Evolutionary conservation across 1,140 invertebrate genomes (phyloP), one percentile per base, ranked within the genome.

Genomic region (Macrobrachium rosenbergii): DNA sequence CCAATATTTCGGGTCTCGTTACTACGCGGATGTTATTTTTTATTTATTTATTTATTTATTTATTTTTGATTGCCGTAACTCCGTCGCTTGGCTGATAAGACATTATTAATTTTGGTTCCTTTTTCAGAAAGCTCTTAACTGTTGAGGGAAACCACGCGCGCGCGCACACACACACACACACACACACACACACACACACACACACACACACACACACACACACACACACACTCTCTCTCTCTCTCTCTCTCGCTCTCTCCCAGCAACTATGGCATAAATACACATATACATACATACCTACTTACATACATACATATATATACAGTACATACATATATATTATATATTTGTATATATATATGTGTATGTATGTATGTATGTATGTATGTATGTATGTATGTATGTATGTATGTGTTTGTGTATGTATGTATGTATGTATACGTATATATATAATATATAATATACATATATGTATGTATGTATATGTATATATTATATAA

Each of bases 391-490:
- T 67, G 16, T 67, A 67, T 67, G 16, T 67, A 23, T n/a, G 16
- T 21, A 21, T 67, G 7, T 21, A 23, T 12, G 7, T 67, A 23
- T 67, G 7, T 67, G 7, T 67, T 3, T 67, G 0, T 67, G 7
- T 67, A 23, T 67, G 7, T 67, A 12, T 69, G 28, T 69, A n/a
- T 69, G n/a, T 0, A 69, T 2, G n/a, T 69, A 69, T 69, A 69
- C n/a, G 7, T 69, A 69, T n/a, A 21, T 69, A 67, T 69, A 16
- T 69, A 21, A 16, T 16, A 16, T 16, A 16, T 16, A 16, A 67
- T 69, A 69, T 69, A 69, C 2, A 69, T 19, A n/a, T 69, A n/a
- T 69, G n/a, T 69, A 69, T 69, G n/a, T 69, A 69, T 69, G n/a
- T 69, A 69, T 69, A 69, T 69, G n/a, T 69, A 69, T 69, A 69